Percentiles rank a stretch among this genome's conserved stretches.
These are phyloP conservation scores for Phocides pigmalion DNA, from an alignment of 1,140 invertebrate species.

Conservation along the genomic window DNA sequence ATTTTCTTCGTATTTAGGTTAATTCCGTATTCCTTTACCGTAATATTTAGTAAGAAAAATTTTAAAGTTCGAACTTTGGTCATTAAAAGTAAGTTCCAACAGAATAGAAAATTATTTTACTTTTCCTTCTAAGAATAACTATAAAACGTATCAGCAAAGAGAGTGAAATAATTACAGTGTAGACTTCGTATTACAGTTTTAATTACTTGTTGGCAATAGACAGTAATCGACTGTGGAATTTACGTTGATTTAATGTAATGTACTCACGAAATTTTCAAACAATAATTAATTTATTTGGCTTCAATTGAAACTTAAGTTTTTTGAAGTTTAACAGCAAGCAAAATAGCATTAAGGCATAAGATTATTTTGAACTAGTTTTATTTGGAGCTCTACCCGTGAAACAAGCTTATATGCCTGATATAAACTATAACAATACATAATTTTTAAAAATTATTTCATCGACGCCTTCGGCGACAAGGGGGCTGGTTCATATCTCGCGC, in stretches of 20 bases:
- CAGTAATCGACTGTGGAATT: background rate
- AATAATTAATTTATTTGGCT: too few relatives aligned
- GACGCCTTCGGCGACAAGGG: too few relatives aligned
- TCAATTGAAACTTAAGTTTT: too few relatives aligned
- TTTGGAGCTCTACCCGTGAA: too few relatives aligned
- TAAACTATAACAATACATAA: too few relatives aligned
- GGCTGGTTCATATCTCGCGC: too few relatives aligned
- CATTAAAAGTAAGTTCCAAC: conserved; percentile 9
- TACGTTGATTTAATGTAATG: conserved; percentile 4
- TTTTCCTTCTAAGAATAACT: conserved; percentile 7
- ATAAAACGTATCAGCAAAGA: conserved; percentile 1
- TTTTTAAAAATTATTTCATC: too few relatives aligned
- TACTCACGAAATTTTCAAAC: background rate
- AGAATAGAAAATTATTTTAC: conserved; percentile 12
- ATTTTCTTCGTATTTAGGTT: background rate
- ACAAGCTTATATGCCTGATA: too few relatives aligned
- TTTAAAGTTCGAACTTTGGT: conserved; percentile 4
- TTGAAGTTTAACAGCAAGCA: too few relatives aligned
- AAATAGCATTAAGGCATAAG: too few relatives aligned
- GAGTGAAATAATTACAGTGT: background rate
- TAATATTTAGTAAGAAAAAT: conserved; percentile 2
- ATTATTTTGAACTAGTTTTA: too few relatives aligned
- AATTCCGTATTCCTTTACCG: conserved; percentile 1
- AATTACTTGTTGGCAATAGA: background rate
- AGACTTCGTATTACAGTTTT: conserved; percentile 4